Evolutionary conservation across 2,888 invertebrate species (phyloP).

Genomic region (Gastrophysa polygoni): DNA sequence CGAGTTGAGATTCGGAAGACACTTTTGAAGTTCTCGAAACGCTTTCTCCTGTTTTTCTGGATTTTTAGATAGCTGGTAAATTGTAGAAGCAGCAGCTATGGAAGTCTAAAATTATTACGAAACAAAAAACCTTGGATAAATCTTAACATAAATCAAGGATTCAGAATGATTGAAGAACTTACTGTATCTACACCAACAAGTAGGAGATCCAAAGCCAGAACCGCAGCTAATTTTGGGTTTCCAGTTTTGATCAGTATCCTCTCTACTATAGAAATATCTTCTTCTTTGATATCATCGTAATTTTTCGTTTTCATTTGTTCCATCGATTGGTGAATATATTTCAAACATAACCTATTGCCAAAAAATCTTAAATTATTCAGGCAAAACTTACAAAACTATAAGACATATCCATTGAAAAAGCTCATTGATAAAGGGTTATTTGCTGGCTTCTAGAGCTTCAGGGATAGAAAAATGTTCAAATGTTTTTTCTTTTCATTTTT

Average conservation of each 20-base stretch:
- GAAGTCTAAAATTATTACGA: constrained; percentile 68
- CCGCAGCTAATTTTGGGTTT: constrained; percentile 68
- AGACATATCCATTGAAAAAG: no score
- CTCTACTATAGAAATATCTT: constrained; percentile 64
- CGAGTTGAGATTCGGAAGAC: constrained; percentile 63
- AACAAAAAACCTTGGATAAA: background rate
- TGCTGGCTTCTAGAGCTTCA: no score
- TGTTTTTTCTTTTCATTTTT: no score
- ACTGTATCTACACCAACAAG: constrained; percentile 83
- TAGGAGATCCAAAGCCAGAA: constrained; percentile 77
- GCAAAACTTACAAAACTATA: no score
- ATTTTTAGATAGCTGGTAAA: constrained; percentile 77
- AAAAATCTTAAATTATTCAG: no score
- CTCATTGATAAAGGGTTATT: no score
- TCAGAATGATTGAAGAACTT: constrained; percentile 35
- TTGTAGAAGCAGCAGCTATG: constrained; percentile 74
- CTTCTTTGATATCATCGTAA: constrained; percentile 52
- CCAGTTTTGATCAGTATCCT: constrained; percentile 63
- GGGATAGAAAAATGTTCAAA: no score
- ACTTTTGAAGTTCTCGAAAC: constrained; percentile 65
- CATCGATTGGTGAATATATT: constrained; percentile 63
- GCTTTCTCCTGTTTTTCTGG: constrained; percentile 69
- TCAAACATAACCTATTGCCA: constrained; percentile 62
- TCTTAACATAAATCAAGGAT: background rate
- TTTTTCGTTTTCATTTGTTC: constrained; percentile 57